Base-by-base conservation (phyloP, 2,888 invertebrate genomes). In the Trypoxylon attenuatum region DNA sequence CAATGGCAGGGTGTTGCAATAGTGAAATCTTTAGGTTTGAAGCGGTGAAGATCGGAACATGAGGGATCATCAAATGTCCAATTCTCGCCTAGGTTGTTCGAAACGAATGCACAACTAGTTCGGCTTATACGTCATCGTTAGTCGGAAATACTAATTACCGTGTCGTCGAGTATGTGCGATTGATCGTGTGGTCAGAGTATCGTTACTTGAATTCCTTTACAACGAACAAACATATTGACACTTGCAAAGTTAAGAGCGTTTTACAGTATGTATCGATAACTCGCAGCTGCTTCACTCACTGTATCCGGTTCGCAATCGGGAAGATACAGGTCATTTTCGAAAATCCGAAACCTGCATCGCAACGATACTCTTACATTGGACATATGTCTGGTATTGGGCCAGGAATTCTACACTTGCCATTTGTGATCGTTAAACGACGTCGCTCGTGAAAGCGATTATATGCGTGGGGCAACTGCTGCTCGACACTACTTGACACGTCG, bases 391-490 rank as follows among this genome's bases (percentile, higher is more conserved):
- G 49, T 66, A 51, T 50, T 53, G 29, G 25, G n/a, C 16, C 21
- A 27, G 23, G 18, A 25, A 42, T 50, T 38, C 4, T 27, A 38
- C 15, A 45, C 15, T 62, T 56, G 68, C 68, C 56, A 63, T 69
- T 68, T 56, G 45, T n/a, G n/a, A 41, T 46, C 61, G 62, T 69
- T 68, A 68, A 70, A 69, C 38, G 67, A 62, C n/a, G 63, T 71
- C 60, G 67, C 67, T 71, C 50, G 71, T 67, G 70, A 66, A 66
- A 63, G 71, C 71, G 63, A 63, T 71, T 71, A 67, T 60, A n/a
- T n/a, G 64, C 58, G 39, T 70, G 65, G 45, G 61, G 62, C 51
- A n/a, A n/a, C n/a, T n/a, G n/a, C n/a, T 47, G 56, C 57, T 66
- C 46, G 69, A 62, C 63, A 61, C 67, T 47, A 47, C 42, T 70